Conservation (phyloP, 1,140 invertebrate species). For the Argopecten irradians region DNA sequence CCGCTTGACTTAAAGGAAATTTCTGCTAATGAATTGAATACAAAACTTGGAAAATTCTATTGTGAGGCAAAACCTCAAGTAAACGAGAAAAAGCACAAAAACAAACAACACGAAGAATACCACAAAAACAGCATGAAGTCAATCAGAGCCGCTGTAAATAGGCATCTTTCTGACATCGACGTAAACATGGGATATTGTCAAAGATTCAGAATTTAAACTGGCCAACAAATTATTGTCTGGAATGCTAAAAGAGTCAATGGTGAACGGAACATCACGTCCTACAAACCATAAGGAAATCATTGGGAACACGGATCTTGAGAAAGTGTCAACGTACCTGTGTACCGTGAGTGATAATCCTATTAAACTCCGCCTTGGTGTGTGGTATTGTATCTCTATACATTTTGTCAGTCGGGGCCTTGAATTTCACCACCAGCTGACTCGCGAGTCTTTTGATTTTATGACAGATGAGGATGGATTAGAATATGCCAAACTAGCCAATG, state of each 20-base stretch:
- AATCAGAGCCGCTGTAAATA: conserved; percentile 35
- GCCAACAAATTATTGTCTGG: conserved; percentile 26
- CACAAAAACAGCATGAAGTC: conserved; percentile 37
- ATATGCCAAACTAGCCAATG: conserved; percentile 29
- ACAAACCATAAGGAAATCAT: conserved; percentile 41
- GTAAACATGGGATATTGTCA: conserved; percentile 41
- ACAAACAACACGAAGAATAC: conserved; percentile 7
- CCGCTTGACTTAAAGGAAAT: conserved; percentile 31
- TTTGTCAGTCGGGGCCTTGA: conserved; percentile 31
- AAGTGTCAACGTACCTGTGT: conserved; percentile 24
- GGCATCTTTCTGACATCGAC: conserved; percentile 28
- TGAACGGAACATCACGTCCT: not conserved
- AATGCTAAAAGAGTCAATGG: not conserved
- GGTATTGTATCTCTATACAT: conserved; percentile 32
- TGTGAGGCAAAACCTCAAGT: conserved; percentile 30
- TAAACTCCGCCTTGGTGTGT: conserved; percentile 29
- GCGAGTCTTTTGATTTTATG: conserved; percentile 28
- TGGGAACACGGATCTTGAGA: not conserved
- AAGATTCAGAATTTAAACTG: conserved; percentile 25
- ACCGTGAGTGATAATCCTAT: not conserved
- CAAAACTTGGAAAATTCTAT: conserved; percentile 33
- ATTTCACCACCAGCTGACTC: conserved; percentile 40
- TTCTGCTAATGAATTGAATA: conserved; percentile 27
- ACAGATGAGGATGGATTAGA: conserved; percentile 27
- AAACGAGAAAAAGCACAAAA: not conserved